Evolutionary conservation across 2,888 invertebrate species (phyloP).

Genomic region (Spialia ferax): DNA sequence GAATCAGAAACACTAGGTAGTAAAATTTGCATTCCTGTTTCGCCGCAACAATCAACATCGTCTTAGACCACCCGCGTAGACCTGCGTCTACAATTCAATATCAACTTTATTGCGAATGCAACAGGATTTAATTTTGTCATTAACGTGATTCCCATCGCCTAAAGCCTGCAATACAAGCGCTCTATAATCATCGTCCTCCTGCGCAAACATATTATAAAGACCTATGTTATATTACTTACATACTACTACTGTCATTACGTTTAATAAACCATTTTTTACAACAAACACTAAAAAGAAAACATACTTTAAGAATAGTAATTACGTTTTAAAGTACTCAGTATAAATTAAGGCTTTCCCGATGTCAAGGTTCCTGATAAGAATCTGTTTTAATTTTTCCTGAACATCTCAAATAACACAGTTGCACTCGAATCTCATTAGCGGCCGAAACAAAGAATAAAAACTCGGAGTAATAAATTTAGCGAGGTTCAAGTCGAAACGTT

Average conservation of each 20-base stretch:
- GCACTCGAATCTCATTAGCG: constrained; percentile 85
- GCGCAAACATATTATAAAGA: constrained; percentile 60
- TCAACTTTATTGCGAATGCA: constrained; percentile 72
- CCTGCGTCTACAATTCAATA: constrained; percentile 63
- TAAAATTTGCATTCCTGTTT: constrained; percentile 82
- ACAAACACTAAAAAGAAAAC: constrained; percentile 56
- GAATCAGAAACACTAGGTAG: constrained; percentile 35
- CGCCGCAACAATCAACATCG: constrained; percentile 72
- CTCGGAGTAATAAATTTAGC: constrained; percentile 83
- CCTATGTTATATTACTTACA: constrained; percentile 27
- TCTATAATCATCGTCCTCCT: constrained; percentile 50
- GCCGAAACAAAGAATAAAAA: constrained; percentile 80
- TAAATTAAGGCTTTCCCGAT: constrained; percentile 13
- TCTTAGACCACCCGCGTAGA: constrained; percentile 84
- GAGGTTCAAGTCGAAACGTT: constrained; percentile 83
- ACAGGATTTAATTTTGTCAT: constrained; percentile 59
- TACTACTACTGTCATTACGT: constrained; percentile 28
- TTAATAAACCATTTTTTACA: constrained; percentile 28
- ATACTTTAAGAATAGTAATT: constrained; percentile 37
- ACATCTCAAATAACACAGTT: constrained; percentile 76
- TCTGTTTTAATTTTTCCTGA: constrained; percentile 63
- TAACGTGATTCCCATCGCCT: constrained; percentile 48
- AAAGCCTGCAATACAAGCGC: constrained; percentile 55
- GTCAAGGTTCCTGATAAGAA: constrained; percentile 49
- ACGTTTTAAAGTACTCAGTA: constrained; percentile 20